A percentile compares a stretch with the other conserved stretches of the same genome.
phyloP scores from a whole-genome alignment of 2,113 vertebrate genomes.

The Lasiurus cinereus region DNA sequence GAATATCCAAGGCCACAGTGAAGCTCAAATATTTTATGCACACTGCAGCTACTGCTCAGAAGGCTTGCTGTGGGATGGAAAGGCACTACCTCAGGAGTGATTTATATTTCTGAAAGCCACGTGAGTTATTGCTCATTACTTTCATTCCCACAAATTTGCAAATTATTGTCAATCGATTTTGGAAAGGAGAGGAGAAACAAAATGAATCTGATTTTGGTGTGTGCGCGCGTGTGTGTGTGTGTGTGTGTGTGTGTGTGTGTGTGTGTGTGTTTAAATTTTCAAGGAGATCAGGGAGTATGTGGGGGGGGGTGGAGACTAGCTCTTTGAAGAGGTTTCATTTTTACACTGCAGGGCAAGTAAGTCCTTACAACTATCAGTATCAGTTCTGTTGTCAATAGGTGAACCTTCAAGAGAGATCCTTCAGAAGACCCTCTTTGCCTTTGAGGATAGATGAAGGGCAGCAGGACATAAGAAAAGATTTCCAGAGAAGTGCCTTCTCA shows the following conservation, averaged over 20 bases:
- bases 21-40: neutral
- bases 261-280: neutral
- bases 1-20: neutral
- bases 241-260: too few species aligned
- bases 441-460: neutral
- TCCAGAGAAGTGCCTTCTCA: neutral
- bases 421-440: neutral
- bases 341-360: neutral
- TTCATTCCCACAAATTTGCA: constrained; percentile 56
- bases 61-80: neutral
- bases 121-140: constrained; percentile 63
- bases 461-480: neutral
- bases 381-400: neutral
- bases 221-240: neutral
- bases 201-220: neutral
- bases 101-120: constrained; percentile 56
- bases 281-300: neutral
- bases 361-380: neutral
- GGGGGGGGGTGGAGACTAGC: neutral
- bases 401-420: neutral
- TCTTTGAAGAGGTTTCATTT: neutral
- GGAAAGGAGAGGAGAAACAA: constrained; percentile 61
- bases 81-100: neutral
- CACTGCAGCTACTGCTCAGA: constrained; percentile 30
- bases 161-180: constrained; percentile 64